Evolutionary conservation across 1,140 invertebrate species (phyloP).

Genomic region (Parasteatoda tepidariorum): DNA sequence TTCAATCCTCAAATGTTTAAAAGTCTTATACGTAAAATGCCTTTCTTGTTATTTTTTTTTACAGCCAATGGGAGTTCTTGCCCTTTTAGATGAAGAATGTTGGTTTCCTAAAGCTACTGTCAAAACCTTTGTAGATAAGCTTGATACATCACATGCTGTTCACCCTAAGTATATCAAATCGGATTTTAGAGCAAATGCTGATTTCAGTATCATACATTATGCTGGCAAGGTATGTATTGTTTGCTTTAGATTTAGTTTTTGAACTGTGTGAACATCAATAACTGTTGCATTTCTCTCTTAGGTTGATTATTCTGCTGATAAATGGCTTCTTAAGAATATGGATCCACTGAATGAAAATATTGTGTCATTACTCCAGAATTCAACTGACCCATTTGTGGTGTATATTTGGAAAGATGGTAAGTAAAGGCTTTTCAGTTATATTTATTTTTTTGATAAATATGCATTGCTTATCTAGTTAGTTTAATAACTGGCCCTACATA

Average conservation of each 20-base stretch:
- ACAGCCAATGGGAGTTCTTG: constrained; percentile 97
- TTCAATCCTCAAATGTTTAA: too few species aligned
- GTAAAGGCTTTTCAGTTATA: constrained; percentile 2
- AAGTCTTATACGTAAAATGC: too few species aligned
- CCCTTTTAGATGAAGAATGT: constrained; percentile 97
- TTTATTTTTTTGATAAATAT: neutral
- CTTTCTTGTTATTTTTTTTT: constrained; percentile 50
- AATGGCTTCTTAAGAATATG: constrained; percentile 99
- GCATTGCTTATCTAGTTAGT: too few species aligned
- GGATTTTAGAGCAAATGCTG: constrained; percentile 94
- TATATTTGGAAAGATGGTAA: constrained; percentile 98
- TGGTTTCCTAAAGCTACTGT: constrained; percentile 99
- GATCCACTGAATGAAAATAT: constrained; percentile 99
- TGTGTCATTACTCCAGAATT: constrained; percentile 94
- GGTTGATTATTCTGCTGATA: constrained; percentile 95
- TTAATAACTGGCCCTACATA: too few species aligned
- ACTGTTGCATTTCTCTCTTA: constrained; percentile 63
- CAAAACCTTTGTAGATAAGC: constrained; percentile 98
- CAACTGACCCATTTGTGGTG: constrained; percentile 95
- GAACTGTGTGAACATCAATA: neutral
- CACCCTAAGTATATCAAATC: constrained; percentile 99
- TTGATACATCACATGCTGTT: constrained; percentile 88
- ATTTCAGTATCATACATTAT: constrained; percentile 98
- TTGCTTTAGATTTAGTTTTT: neutral
- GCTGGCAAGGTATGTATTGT: constrained; percentile 83